phyloP scores from a whole-genome alignment of 2,113 vertebrate species.

The Apodemus speciosus region DNA sequence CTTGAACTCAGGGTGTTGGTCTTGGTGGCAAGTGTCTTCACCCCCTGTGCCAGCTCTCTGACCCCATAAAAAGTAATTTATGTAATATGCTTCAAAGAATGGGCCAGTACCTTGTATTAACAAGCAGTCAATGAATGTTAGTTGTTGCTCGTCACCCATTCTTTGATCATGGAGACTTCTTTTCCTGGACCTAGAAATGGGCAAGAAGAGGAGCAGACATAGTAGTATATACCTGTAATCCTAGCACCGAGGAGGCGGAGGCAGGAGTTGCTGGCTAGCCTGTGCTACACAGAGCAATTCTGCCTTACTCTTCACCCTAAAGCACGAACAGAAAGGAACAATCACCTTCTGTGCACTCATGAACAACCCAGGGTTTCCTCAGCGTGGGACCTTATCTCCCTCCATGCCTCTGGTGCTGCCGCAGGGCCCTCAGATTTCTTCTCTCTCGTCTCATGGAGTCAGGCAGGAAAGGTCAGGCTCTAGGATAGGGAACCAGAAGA shows the following conservation, averaged over 20 bases:
- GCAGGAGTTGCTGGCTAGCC: not conserved
- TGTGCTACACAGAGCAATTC: not conserved
- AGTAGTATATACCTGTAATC: not conserved
- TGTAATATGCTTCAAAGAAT: not conserved
- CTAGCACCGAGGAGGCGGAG: not conserved
- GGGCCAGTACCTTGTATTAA: not conserved
- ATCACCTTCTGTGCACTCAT: not conserved
- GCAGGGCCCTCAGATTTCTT: not conserved
- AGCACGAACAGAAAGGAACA: not conserved
- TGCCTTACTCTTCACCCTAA: not conserved
- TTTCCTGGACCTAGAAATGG: not conserved
- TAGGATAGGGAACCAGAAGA: not conserved
- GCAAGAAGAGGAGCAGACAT: not conserved
- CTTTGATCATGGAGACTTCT: not conserved
- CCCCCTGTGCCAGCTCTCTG: not conserved
- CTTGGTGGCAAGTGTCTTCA: not conserved
- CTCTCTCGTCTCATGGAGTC: not conserved
- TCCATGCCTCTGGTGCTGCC: not conserved
- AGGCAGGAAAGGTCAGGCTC: not conserved
- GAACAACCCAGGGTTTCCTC: not conserved
- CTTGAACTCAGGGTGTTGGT: not conserved
- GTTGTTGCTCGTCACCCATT: not conserved
- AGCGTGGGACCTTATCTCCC: not conserved
- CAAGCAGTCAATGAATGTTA: not conserved
- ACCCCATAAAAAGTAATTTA: not conserved